These are phyloP conservation scores for Enteromius anoplus DNA, from an alignment of 2,797 vertebrate species.

Conservation along the genomic window DNA sequence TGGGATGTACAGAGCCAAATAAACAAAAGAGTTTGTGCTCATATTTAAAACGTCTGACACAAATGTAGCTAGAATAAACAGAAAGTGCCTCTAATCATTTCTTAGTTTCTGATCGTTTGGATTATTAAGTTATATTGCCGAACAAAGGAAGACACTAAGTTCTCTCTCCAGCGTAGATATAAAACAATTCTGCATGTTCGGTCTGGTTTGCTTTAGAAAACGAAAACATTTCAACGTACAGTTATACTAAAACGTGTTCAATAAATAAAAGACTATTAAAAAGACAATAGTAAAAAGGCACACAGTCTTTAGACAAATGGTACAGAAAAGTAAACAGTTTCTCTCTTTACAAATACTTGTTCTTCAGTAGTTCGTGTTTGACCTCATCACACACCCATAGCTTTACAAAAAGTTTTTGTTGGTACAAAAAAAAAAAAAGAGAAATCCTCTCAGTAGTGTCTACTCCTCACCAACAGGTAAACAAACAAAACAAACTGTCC, in stretches of 20 bases:
- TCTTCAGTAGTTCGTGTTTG: slow-evolving; percentile 85
- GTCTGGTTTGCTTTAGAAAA: slow-evolving; percentile 63
- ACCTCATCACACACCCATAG: slow-evolving; percentile 76
- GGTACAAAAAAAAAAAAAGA: slow-evolving; percentile 75
- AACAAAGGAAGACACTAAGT: slow-evolving; percentile 89
- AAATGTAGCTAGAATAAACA: slow-evolving; percentile 45
- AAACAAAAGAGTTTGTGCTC: slow-evolving; percentile 41
- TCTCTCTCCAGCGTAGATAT: slow-evolving; percentile 80
- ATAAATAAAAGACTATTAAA: slow-evolving; percentile 88
- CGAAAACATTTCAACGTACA: slow-evolving; percentile 76
- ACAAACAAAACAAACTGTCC: slow-evolving; percentile 66
- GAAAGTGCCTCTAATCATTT: slow-evolving; percentile 63
- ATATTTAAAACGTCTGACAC: slow-evolving; percentile 39
- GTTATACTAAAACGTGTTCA: slow-evolving; percentile 81
- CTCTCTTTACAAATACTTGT: slow-evolving; percentile 84
- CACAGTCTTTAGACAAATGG: slow-evolving; percentile 94
- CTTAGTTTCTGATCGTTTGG: slow-evolving; percentile 68
- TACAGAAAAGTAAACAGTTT: slow-evolving; percentile 90
- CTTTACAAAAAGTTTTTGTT: slow-evolving; percentile 76
- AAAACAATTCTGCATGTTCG: slow-evolving; percentile 76
- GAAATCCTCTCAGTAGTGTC: slow-evolving; percentile 88
- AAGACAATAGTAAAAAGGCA: slow-evolving; percentile 99
- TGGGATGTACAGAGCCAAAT: slow-evolving; percentile 25
- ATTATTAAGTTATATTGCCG: slow-evolving; percentile 88
- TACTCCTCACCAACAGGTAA: slow-evolving; percentile 73